These are phyloP conservation scores for Meganola albula DNA, from an alignment of 2,888 invertebrate species.

Conservation along the genomic window DNA sequence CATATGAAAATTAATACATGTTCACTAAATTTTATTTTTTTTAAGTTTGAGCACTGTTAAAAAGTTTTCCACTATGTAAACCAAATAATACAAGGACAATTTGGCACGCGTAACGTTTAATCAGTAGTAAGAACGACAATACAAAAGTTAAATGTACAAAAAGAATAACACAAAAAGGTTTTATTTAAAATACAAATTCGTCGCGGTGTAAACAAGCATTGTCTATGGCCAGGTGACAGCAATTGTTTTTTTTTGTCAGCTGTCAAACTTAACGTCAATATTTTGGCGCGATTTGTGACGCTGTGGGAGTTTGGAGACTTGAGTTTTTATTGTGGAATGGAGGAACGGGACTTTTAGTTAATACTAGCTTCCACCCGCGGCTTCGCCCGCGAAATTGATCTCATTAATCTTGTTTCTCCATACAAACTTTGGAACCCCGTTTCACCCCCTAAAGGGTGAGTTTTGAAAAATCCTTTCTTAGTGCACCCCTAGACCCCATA, in stretches of 20 bases:
- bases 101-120: constrained; percentile 34
- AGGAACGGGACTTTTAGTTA: constrained; percentile 16
- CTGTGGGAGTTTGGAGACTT: constrained; percentile 44
- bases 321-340: constrained; percentile 5
- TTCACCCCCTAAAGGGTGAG: no score
- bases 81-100: constrained; percentile 14
- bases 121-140: constrained; percentile 32
- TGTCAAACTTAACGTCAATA: constrained; percentile 64
- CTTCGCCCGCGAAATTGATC: no score
- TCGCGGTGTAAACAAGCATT: constrained; percentile 42
- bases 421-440: no score
- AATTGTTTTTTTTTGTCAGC: constrained; percentile 37
- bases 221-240: constrained; percentile 45
- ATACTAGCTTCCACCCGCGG: no score
- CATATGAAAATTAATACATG: no score
- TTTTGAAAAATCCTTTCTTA: no score
- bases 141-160: constrained; percentile 17
- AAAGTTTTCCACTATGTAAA: no score
- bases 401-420: no score
- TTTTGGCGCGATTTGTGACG: constrained; percentile 71
- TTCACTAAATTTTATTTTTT: no score
- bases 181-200: constrained; percentile 43
- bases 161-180: constrained; percentile 24
- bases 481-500: no score
- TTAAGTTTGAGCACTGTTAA: no score